Base-by-base conservation (phyloP, 2,888 invertebrate genomes). In the Orchesellides sinensis region DNA sequence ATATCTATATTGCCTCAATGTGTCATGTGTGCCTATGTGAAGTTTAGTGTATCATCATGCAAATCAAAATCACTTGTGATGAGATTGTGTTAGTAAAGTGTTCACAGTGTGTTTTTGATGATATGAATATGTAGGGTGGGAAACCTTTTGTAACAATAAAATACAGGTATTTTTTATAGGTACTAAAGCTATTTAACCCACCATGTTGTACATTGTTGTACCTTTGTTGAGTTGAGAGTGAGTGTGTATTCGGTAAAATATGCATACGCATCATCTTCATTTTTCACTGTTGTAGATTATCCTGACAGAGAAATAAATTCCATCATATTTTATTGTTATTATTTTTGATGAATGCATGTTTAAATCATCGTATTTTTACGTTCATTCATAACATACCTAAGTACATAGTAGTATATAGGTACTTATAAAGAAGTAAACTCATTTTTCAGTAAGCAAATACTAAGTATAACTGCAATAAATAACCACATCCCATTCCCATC, bases 121-220 rank as follows among this genome's bases (percentile, higher is more conserved):
- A 40, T 40, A 40, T 40, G 40, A n/a, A 40, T 40, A n/a, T 40
- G 23, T 19, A 23, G 54, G 19, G 54, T 19, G 54, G n/a, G n/a
- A 54, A 54, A 21, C 21, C 54, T 19, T 54, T 54, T 54, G 21
- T 54, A 54, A 23, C 52, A 54, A 54, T 23, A 54, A 54, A 54
- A 21, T 10, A 8, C 17, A 10, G 40, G 40, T 40, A 40, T 40
- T 40, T 40, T 40, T 40, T n/a, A 40, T 40, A 21, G 25, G 21
- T 21, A 21, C 54, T 25, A 8, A 54, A n/a, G n/a, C n/a, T n/a
- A n/a, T n/a, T n/a, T n/a, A n/a, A n/a, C 54, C 12, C 25, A 25
- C 54, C 25, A 54, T 21, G 14, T 45, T 2, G 45, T 17, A 6
- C 54, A 54, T 21, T 12, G 21, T 14, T 40, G 40, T n/a, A 10